Base-by-base conservation (phyloP, 2,113 vertebrate species). In the Mustela nigripes region DNA sequence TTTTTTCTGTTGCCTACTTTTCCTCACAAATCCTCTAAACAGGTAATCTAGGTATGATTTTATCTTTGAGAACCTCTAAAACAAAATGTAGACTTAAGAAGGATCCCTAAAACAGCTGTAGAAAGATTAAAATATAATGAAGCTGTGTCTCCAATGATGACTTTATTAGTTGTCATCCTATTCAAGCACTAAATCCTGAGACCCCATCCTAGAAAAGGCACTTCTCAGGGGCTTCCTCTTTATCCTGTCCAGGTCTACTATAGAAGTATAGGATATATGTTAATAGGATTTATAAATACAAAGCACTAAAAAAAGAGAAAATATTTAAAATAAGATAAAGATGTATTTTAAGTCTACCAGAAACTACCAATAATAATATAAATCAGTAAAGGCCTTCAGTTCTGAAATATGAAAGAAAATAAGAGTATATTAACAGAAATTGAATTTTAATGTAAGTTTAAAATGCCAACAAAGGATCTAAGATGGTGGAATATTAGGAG, bases 381-480 rank as follows among this genome's bases (percentile, higher is more conserved):
- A 94, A 97, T 92, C 78, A 71, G 24, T 79, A 79, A 78, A 92
- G 14, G 5, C 16, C 5, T 65, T 89, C 65, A 89, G 79, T 92
- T 92, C 19, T 65, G 45, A 92, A 33, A 84, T 58, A 26, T 65
- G 15, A 65, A 76, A 73, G 58, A 92, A 84, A 45, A 65, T 62
- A 83, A 56, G 24, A 56, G 8, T 1, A 2, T 74, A 79, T 83
- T 91, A 88, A 91, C 87, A 65, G 18, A 90, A 91, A 91, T 60
- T 69, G 3, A 53, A 82, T 80, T 84, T 31, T 56, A 31, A 12
- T 1, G 5, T 63, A 74, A 65, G 19, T 65, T 92, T 96, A 60
- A 84, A 92, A 65, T 94, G 18, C 50, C 21, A 65, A 33, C 83
- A 89, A 74, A 95, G 5, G 28, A 65, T 65, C 63, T 65, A 33